phyloP scores from a whole-genome alignment of 2,113 vertebrate genomes.

The Barnardius zonarius region DNA sequence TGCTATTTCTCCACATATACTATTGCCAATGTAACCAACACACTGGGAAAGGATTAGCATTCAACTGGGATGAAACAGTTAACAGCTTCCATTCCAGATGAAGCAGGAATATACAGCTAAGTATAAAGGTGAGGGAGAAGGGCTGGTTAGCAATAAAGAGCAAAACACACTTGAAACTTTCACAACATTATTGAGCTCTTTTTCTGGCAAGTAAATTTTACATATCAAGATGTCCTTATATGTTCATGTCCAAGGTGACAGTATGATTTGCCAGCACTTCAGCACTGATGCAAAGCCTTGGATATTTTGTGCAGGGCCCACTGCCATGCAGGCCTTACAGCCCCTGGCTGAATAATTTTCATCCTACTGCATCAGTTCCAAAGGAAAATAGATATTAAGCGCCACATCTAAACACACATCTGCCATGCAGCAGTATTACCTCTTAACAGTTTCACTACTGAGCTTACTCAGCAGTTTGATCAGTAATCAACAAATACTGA shows the following conservation, averaged over 20 bases:
- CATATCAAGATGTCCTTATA: neutral
- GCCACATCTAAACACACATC: neutral
- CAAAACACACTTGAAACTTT: neutral
- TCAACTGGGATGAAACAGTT: neutral
- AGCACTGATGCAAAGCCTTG: neutral
- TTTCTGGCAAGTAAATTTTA: neutral
- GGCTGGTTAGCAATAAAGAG: neutral
- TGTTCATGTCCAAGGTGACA: neutral
- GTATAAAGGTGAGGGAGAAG: neutral
- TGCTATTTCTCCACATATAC: neutral
- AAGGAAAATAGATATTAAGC: neutral
- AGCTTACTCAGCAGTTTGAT: neutral
- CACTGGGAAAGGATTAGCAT: neutral
- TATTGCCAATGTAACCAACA: neutral
- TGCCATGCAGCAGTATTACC: neutral
- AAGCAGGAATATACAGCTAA: neutral
- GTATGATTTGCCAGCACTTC: neutral
- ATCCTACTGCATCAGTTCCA: neutral
- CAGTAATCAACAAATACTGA: neutral
- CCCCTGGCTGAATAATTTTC: neutral
- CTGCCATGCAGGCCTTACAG: neutral
- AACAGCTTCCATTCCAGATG: neutral
- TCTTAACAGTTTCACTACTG: neutral
- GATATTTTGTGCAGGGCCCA: neutral
- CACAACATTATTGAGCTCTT: neutral